Evolutionary conservation across 2,113 vertebrate species (phyloP).

Genomic region (Salvelinus sp.): DNA sequence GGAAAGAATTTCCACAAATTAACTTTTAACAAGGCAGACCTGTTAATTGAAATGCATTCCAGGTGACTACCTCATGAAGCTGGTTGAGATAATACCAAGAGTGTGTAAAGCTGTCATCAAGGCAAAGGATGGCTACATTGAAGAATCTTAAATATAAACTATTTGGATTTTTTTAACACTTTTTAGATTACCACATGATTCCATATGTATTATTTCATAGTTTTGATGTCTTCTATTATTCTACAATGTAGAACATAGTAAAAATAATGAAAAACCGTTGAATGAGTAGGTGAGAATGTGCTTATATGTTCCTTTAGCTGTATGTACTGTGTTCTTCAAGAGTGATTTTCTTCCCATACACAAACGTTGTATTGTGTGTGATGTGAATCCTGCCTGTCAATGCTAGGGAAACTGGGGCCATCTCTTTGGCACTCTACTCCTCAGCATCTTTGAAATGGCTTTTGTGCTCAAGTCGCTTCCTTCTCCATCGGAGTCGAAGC

Average conservation of each 20-base stretch:
- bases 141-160: too few relatives aligned
- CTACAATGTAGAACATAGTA: too few relatives aligned
- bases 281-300: not conserved
- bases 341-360: not conserved
- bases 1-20: too few relatives aligned
- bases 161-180: too few relatives aligned
- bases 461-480: not conserved
- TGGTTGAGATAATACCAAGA: too few relatives aligned
- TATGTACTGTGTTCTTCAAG: not conserved
- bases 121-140: too few relatives aligned
- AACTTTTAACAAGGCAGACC: too few relatives aligned
- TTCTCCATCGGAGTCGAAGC: not conserved
- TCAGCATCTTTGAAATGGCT: not conserved
- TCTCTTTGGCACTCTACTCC: not conserved
- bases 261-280: too few relatives aligned
- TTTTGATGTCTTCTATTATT: not conserved
- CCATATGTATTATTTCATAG: not conserved
- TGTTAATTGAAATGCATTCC: too few relatives aligned
- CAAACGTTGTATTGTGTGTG: not conserved
- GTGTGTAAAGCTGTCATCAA: too few relatives aligned
- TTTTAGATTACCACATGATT: too few relatives aligned
- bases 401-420: not conserved
- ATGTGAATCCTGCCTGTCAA: not conserved
- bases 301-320: not conserved
- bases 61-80: too few relatives aligned